phyloP scores from a whole-genome alignment of 1,140 invertebrate species.

The Drosophila nebulosa region DNA sequence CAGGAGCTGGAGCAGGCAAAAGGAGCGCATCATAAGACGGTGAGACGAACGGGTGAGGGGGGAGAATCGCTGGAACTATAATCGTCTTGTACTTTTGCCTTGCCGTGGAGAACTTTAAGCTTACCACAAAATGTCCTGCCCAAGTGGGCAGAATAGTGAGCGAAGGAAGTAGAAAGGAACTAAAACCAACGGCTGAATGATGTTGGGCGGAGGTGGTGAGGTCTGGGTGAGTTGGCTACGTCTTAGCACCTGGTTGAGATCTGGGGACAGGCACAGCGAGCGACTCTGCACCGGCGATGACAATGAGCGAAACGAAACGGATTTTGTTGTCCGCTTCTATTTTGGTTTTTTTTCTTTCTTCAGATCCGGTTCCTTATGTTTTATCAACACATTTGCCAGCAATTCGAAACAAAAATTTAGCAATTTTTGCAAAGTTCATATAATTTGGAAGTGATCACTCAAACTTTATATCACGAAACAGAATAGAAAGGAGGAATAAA shows the following conservation, averaged over 20 bases:
- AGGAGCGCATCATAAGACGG: too few species aligned
- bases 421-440: too few species aligned
- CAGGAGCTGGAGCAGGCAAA: conserved; percentile 28
- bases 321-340: conserved; percentile 13
- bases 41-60: neutral
- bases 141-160: conserved; percentile 30
- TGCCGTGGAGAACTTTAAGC: conserved; percentile 55
- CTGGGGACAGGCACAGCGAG: neutral
- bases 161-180: neutral
- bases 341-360: too few species aligned
- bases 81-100: conserved; percentile 64
- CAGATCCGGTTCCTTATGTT: too few species aligned
- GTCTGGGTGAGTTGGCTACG: conserved; percentile 13
- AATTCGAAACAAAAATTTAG: too few species aligned
- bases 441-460: too few species aligned
- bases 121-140: conserved; percentile 56
- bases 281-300: neutral
- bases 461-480: too few species aligned
- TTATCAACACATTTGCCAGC: too few species aligned
- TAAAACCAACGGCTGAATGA: neutral
- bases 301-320: conserved; percentile 15
- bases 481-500: too few species aligned
- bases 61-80: conserved; percentile 30
- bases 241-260: conserved; percentile 32
- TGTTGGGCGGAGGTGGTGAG: neutral